A percentile compares a stretch with the other conserved stretches of the same genome.
Conservation (phyloP, 2,113 vertebrate species). For the Lathamus discolor region DNA sequence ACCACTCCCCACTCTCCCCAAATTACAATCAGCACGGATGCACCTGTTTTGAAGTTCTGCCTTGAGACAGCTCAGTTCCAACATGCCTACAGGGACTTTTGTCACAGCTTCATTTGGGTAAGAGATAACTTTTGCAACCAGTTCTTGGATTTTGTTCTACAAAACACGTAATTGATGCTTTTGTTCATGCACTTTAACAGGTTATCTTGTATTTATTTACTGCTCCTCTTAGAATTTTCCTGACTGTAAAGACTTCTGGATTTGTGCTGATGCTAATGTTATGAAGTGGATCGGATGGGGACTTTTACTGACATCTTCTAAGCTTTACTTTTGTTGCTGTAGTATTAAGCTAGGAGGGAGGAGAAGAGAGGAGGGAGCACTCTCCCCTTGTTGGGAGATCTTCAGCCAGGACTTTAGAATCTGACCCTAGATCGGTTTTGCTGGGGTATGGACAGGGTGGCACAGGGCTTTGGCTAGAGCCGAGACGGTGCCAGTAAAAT, state of each 20-base stretch:
- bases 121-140: neutral
- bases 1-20: fast-evolving
- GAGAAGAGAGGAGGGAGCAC: neutral
- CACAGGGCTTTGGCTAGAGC: slow-evolving; percentile 42
- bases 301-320: neutral
- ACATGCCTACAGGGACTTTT: neutral
- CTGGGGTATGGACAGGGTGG: neutral
- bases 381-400: neutral
- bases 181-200: neutral
- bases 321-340: neutral
- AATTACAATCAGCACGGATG: neutral
- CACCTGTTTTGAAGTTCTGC: neutral
- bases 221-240: neutral
- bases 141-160: neutral
- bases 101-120: neutral
- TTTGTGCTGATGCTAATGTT: neutral
- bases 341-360: neutral
- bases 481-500: neutral
- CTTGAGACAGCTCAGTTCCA: neutral
- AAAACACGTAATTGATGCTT: neutral
- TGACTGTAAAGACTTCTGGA: neutral
- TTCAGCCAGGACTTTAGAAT: neutral
- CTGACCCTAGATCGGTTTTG: neutral
- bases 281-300: neutral
- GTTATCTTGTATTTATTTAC: neutral